Evolutionary conservation across 2,113 vertebrate species (phyloP), one percentile per base, ranked within the genome.

Genomic region (Pachyramphus minor): DNA sequence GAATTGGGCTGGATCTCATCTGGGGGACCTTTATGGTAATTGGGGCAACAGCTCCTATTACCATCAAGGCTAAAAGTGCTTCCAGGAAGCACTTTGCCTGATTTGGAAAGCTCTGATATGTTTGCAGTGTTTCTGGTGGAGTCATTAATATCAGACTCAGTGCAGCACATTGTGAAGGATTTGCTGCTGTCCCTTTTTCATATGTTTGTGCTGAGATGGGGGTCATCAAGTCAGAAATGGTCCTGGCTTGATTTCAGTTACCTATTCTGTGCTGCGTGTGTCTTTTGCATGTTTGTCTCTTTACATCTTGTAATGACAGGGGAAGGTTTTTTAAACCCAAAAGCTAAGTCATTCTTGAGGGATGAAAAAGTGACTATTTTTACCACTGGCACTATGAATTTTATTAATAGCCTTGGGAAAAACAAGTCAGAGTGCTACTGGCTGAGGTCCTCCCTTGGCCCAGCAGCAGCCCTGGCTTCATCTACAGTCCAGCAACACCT

Each of bases 141-240:
- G 59, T 88, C 81, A n/a, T 74, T 90, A 86, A 63, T 90, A 35
- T 52, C 67, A 90, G 59, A n/a, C 72, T 67, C 8, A 2, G 60
- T 83, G 81, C 8, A 2, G 63, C 77, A 77, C 31, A 76, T 41
- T 4, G 0, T 77, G 87, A 86, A 88, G 90, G 82, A 74, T 87
- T 83, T 95, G 87, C 72, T 90, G 64, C 76, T 93, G 82, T 91
- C 68, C 49, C 42, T 86, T 91, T 93, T 74, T 86, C 64, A n/a
- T 53, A 25, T 33, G 33, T 81, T 84, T 96, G 35, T 45, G n/a
- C 49, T 62, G 73, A 83, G 74, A 66, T 53, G n/a, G 47, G 39
- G 62, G 67, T 89, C 62, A 87, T 67, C 33, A 44, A 64, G 39
- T 76, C 78, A 50, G 63, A 85, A 96, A 50, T 58, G 49, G 62